A percentile compares a stretch with the other conserved stretches of the same genome.
Evolutionary conservation across 2,797 vertebrate species (phyloP).

Genomic region (Valencia hispanica): DNA sequence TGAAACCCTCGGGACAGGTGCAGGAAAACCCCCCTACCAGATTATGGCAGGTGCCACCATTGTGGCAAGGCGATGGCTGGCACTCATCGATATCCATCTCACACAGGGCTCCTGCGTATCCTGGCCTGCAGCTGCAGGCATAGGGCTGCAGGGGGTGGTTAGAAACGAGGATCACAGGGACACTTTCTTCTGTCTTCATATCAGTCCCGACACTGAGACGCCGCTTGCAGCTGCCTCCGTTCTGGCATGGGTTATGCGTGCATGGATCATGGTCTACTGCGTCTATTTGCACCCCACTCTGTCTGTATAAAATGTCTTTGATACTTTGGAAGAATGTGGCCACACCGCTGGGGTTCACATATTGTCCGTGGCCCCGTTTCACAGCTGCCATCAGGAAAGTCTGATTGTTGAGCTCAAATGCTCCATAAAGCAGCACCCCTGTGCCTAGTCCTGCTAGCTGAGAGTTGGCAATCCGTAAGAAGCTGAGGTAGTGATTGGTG

Average conservation of each 20-base stretch:
- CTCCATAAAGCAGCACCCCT: slow-evolving; percentile 88
- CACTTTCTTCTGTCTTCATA: slow-evolving; percentile 86
- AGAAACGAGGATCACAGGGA: slow-evolving; percentile 90
- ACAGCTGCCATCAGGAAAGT: slow-evolving; percentile 93
- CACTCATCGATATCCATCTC: slow-evolving; percentile 94
- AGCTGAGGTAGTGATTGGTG: slow-evolving; percentile 92
- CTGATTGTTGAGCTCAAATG: slow-evolving; percentile 89
- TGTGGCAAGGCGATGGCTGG: slow-evolving; percentile 92
- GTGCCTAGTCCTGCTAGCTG: slow-evolving; percentile 94
- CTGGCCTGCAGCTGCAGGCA: slow-evolving; percentile 91
- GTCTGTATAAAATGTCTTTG: slow-evolving; percentile 90
- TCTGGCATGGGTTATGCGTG: slow-evolving; percentile 89
- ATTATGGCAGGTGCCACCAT: slow-evolving; percentile 92
- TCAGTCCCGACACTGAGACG: slow-evolving; percentile 85
- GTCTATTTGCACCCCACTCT: slow-evolving; percentile 92
- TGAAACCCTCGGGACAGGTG: slow-evolving; percentile 94
- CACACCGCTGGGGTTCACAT: slow-evolving; percentile 92
- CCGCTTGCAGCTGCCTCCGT: slow-evolving; percentile 92
- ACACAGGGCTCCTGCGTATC: slow-evolving; percentile 89
- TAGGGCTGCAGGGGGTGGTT: slow-evolving; percentile 90
- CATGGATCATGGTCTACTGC: slow-evolving; percentile 95
- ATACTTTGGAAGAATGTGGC: slow-evolving; percentile 99
- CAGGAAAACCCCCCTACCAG: slow-evolving; percentile 96
- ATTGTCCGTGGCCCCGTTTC: slow-evolving; percentile 87
- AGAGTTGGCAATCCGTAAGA: slow-evolving; percentile 90